These are phyloP conservation scores for Catharus minimus DNA, from an alignment of 2,113 vertebrate species.

Conservation along the genomic window DNA sequence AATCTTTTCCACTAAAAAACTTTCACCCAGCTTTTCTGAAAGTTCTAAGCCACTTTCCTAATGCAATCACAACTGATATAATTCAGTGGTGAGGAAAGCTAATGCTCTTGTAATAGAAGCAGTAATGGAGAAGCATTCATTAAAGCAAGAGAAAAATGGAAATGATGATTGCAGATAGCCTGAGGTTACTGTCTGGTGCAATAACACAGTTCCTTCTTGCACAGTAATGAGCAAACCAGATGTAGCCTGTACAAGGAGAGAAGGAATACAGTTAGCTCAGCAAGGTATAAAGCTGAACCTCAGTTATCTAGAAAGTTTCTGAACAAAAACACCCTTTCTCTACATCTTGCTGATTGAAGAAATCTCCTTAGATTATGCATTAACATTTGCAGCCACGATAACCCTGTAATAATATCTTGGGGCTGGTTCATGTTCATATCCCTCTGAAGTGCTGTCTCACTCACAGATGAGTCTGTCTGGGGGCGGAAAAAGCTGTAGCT, in stretches of 20 bases:
- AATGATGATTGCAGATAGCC: conserved; percentile 11
- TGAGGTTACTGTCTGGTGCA: neutral
- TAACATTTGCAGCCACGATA: neutral
- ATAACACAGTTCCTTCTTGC: neutral
- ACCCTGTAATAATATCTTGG: neutral
- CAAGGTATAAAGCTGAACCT: neutral
- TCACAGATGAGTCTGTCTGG: neutral
- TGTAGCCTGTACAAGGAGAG: neutral
- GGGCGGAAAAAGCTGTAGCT: neutral
- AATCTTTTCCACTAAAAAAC: neutral
- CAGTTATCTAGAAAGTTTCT: neutral
- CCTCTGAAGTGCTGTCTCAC: neutral
- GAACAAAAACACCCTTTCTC: neutral
- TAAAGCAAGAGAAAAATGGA: conserved; percentile 37
- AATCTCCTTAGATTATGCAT: neutral
- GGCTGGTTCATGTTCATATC: neutral
- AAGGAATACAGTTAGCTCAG: neutral
- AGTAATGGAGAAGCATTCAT: neutral
- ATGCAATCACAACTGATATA: neutral
- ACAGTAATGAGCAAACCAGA: conserved; percentile 28
- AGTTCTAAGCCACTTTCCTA: neutral
- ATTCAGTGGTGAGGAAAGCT: conserved; percentile 8
- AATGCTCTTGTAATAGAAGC: neutral
- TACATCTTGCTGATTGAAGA: neutral
- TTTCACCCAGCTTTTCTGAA: neutral